These are phyloP conservation scores for Hippocampus kuda DNA, from an alignment of 2,797 vertebrate species.

Conservation along the genomic window DNA sequence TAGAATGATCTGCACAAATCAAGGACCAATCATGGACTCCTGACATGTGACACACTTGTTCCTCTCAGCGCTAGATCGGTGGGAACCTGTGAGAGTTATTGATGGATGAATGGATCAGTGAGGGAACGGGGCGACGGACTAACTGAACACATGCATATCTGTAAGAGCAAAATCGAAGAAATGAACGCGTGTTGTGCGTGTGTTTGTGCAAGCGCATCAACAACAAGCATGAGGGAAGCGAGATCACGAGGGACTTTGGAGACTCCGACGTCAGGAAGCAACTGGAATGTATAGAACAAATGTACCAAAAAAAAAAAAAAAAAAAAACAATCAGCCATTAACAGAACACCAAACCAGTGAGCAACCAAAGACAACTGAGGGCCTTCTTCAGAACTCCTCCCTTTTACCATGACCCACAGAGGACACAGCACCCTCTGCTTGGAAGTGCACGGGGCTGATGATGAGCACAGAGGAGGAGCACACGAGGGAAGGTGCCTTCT, in stretches of 20 bases:
- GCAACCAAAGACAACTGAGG: constrained; percentile 68
- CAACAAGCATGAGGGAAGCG: constrained; percentile 57
- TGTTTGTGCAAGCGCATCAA: constrained; percentile 18
- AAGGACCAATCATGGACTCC: constrained; percentile 46
- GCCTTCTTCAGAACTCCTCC: constrained; percentile 46
- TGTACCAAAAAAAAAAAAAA: not conserved
- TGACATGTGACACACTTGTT: constrained; percentile 60
- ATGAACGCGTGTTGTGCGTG: constrained; percentile 32
- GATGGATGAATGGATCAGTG: constrained; percentile 20
- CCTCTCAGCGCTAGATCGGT: constrained; percentile 51
- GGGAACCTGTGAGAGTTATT: constrained; percentile 41
- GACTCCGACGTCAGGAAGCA: constrained; percentile 46
- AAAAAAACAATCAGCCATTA: constrained; percentile 36
- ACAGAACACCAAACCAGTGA: constrained; percentile 52
- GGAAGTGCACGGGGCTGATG: constrained; percentile 38
- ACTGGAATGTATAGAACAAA: constrained; percentile 67
- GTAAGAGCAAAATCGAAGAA: constrained; percentile 23
- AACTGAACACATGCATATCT: constrained; percentile 43
- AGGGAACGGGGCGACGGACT: constrained; percentile 22
- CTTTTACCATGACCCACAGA: constrained; percentile 11
- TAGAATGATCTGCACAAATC: constrained; percentile 39
- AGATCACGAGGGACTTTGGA: constrained; percentile 6
- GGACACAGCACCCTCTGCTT: constrained; percentile 41
- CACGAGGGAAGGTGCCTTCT: constrained; percentile 51
- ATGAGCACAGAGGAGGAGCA: constrained; percentile 28